Evolutionary conservation across 2,888 invertebrate genomes (phyloP), one percentile per base, ranked within the genome.

Genomic region (Brassicogethes aeneus): DNA sequence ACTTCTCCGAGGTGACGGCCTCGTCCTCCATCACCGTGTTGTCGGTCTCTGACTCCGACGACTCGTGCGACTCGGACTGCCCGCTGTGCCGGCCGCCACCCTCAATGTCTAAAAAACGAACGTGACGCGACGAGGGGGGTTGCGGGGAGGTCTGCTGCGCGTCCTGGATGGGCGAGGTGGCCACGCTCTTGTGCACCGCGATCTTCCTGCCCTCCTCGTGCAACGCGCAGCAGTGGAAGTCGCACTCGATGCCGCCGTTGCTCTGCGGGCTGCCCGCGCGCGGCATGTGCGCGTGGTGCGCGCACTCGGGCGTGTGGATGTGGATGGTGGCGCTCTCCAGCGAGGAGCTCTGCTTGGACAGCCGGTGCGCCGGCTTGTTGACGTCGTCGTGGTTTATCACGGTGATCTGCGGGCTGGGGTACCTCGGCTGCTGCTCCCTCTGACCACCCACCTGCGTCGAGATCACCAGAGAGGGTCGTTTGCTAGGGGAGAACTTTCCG

Each of bases 201-300:
- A 92, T 91, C 63, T 88, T 82, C 46, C 91, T 80, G 5, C 91
- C 90, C 67, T 90, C 92, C 69, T 92, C 91, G 76, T 93, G 93
- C 58, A 93, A 74, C 50, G 92, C 88, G 72, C 92, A 92, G 70
- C 93, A 93, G 70, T 93, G 93, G 71, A 93, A 93, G 73, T 93
- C 93, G 74, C 93, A 93, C 70, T 92, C 90, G 52, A 73, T 65
- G 61, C 73, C 64, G 61, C 76, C 71, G 62, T 76, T 73, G 51
- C 61, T 78, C 72, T 61, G 77, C 69, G 67, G 82, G 58, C 79
- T 76, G 40, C 81, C 81, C 50, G 79, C 76, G 34, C 80, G 74
- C 52, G 75, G 76, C 49, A 73, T 74, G 60, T 81, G 80, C 66
- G 68, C 65, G 55, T 80, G 80, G 68, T 83, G 86, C 43, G 82